Evolutionary conservation across 2,797 vertebrate species (phyloP).

Genomic region (Avahi laniger): DNA sequence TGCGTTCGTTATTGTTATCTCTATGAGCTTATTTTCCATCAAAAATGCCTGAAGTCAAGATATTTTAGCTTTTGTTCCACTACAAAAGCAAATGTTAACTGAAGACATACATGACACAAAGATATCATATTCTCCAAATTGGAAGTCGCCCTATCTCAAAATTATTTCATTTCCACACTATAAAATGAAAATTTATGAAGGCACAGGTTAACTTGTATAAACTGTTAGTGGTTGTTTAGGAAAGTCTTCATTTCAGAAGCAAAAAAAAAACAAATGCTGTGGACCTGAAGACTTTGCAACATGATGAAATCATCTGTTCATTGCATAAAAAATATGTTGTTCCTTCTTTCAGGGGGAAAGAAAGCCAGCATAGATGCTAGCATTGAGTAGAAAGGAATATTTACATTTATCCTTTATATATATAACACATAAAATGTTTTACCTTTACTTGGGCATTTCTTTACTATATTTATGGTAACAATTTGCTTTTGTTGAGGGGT

Average conservation of each 20-base stretch:
- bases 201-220: neutral
- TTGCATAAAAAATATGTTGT: neutral
- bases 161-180: neutral
- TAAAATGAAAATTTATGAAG: neutral
- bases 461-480: neutral
- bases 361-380: neutral
- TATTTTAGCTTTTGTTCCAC: neutral
- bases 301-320: neutral
- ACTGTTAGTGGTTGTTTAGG: neutral
- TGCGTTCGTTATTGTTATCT: slow-evolving; percentile 9
- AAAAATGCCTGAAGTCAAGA: neutral
- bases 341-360: neutral
- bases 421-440: neutral
- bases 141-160: slow-evolving; percentile 17
- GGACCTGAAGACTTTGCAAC: neutral
- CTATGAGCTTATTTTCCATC: neutral
- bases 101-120: neutral
- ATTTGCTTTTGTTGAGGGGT: neutral
- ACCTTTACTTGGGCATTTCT: neutral
- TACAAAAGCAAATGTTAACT: slow-evolving; percentile 7
- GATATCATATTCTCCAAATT: neutral
- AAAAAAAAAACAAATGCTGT: neutral
- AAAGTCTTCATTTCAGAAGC: slow-evolving; percentile 5
- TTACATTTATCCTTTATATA: neutral
- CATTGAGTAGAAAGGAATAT: neutral